Evolutionary conservation across 2,888 invertebrate species (phyloP).

Genomic region (Drosophila yooni): DNA sequence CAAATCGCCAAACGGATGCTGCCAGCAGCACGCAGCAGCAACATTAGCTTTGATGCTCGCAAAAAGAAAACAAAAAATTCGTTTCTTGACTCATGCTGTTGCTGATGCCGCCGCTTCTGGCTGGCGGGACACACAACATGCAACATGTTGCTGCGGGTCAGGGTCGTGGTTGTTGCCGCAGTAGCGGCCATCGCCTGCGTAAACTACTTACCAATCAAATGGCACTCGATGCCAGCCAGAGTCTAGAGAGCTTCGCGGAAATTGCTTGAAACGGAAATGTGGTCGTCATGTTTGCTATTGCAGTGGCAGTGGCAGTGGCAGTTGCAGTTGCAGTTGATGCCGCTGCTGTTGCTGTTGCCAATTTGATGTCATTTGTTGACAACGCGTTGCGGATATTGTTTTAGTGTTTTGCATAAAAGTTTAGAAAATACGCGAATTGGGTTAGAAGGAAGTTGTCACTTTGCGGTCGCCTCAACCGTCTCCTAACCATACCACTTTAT

Average conservation of each 20-base stretch:
- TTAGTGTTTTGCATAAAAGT: constrained; percentile 74
- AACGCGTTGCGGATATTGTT: constrained; percentile 77
- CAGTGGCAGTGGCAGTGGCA: background rate
- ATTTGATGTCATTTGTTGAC: constrained; percentile 79
- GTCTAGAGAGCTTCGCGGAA: constrained; percentile 67
- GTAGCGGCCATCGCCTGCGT: constrained; percentile 49
- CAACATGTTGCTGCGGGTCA: constrained; percentile 77
- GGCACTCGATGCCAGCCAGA: constrained; percentile 54
- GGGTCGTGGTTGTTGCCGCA: constrained; percentile 57
- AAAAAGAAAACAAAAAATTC: constrained; percentile 22
- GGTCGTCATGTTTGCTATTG: constrained; percentile 54
- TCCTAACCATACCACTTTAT: background rate
- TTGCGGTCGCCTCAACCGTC: constrained; percentile 19
- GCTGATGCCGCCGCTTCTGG: constrained; percentile 18
- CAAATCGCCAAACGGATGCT: constrained; percentile 81
- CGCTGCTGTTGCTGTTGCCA: constrained; percentile 58
- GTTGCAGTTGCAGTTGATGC: constrained; percentile 14
- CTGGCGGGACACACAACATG: constrained; percentile 52
- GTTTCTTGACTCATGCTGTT: constrained; percentile 46
- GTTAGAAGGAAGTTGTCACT: constrained; percentile 76
- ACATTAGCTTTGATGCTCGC: constrained; percentile 60
- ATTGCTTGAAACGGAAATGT: constrained; percentile 81
- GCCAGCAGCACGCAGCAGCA: constrained; percentile 45
- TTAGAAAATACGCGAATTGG: constrained; percentile 55
- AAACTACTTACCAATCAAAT: constrained; percentile 78